Evolutionary conservation across 2,797 vertebrate species (phyloP).

Genomic region (Gymnopithys bicolor): DNA sequence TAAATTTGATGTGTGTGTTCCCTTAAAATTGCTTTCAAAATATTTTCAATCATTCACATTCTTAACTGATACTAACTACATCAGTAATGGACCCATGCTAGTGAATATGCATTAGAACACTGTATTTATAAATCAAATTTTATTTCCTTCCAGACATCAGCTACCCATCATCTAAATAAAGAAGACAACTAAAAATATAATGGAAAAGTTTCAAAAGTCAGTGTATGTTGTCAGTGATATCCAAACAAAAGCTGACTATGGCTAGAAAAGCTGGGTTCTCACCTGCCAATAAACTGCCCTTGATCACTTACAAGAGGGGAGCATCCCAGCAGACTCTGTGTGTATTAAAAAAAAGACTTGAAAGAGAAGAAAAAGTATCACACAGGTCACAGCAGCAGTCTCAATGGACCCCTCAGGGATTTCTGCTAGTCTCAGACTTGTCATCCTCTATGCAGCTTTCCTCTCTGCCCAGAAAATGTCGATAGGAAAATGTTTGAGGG

Average conservation of each 20-base stretch:
- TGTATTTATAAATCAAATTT: background rate
- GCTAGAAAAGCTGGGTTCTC: conserved; percentile 81
- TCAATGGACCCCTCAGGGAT: conserved; percentile 89
- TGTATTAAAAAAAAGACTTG: conserved; percentile 90
- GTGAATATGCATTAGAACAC: background rate
- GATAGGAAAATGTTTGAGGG: conserved; percentile 99
- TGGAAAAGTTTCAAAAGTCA: conserved; percentile 77
- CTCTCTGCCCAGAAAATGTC: conserved; percentile 90
- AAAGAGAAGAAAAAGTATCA: conserved; percentile 95
- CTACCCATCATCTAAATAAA: conserved; percentile 66
- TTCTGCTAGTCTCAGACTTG: conserved; percentile 92
- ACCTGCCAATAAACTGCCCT: conserved; percentile 91
- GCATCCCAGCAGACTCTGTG: conserved; percentile 80
- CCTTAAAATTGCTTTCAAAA: background rate
- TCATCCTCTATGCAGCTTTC: conserved; percentile 92
- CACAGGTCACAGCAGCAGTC: conserved; percentile 90
- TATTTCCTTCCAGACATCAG: conserved; percentile 31
- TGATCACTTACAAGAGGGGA: conserved; percentile 88
- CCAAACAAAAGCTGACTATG: conserved; percentile 80
- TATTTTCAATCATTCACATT: background rate
- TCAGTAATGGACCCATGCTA: background rate
- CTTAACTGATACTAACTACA: background rate
- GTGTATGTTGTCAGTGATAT: conserved; percentile 78
- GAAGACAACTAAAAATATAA: conserved; percentile 70
- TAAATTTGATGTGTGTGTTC: background rate